Conservation (phyloP, 2,888 invertebrate genomes). For the Girardia tigrina region DNA sequence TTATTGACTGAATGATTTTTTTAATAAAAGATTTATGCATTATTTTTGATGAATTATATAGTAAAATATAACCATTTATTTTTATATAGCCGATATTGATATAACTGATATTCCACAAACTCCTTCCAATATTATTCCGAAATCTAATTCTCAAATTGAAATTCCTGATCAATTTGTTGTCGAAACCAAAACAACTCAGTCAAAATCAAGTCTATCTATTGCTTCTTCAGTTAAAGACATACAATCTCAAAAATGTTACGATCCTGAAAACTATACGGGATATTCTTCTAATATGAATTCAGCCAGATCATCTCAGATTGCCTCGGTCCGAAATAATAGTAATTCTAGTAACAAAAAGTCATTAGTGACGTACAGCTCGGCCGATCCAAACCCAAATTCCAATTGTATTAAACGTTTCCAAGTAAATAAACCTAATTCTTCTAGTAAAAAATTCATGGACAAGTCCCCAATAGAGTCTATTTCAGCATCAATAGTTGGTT, state of each 20-base stretch:
- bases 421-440: background rate
- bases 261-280: background rate
- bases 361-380: background rate
- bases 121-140: background rate
- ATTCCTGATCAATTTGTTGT: background rate
- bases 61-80: too few relatives aligned
- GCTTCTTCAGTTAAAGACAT: background rate
- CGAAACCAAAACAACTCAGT: conserved; percentile 6
- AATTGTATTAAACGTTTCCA: background rate
- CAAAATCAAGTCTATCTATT: background rate
- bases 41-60: too few relatives aligned
- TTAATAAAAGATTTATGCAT: too few relatives aligned
- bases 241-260: conserved; percentile 2
- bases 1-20: too few relatives aligned
- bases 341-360: background rate
- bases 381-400: background rate
- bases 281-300: background rate
- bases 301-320: conserved; percentile 3
- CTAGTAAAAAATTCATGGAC: background rate
- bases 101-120: background rate
- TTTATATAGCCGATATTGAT: conserved; percentile 1
- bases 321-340: background rate
- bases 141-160: background rate
- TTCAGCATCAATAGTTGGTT: conserved; percentile 1
- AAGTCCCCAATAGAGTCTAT: background rate